phyloP scores from a whole-genome alignment of 1,140 invertebrate genomes.

The Drosophila busckii region DNA sequence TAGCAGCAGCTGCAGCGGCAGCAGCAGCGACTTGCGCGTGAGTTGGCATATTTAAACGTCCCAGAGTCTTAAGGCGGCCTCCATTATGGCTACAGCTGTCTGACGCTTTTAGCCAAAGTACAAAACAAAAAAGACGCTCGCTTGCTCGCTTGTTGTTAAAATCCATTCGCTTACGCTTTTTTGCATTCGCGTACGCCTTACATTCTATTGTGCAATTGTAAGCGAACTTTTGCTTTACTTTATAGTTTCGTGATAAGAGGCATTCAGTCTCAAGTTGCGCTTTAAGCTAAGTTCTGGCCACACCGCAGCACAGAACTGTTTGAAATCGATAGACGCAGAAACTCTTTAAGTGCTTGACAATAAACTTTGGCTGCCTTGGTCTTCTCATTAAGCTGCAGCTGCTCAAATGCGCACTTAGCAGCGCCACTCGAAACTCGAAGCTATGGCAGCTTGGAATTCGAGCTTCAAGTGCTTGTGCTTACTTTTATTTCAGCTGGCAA shows the following conservation, averaged over 20 bases:
- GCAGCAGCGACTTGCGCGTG: conserved; percentile 32
- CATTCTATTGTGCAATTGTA: conserved; percentile 74
- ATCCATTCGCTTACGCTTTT: conserved; percentile 63
- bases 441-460: too few species aligned
- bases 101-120: conserved; percentile 34
- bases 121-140: conserved; percentile 28
- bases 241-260: conserved; percentile 63
- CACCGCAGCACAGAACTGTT: too few species aligned
- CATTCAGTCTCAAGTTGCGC: conserved; percentile 49
- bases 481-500: not conserved
- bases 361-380: too few species aligned
- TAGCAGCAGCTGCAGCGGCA: conserved; percentile 42
- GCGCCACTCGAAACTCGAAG: conserved; percentile 16
- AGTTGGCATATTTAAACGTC: conserved; percentile 47
- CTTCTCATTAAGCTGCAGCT: too few species aligned
- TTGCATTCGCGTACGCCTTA: conserved; percentile 30
- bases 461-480: too few species aligned
- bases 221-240: conserved; percentile 61
- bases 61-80: conserved; percentile 39
- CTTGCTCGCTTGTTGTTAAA: conserved; percentile 40
- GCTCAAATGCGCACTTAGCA: too few species aligned
- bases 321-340: too few species aligned
- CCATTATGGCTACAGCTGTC: conserved; percentile 49
- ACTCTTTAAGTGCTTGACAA: too few species aligned
- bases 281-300: too few species aligned